Conservation (phyloP, 2,888 invertebrate species). For the Orthosia gothica region DNA sequence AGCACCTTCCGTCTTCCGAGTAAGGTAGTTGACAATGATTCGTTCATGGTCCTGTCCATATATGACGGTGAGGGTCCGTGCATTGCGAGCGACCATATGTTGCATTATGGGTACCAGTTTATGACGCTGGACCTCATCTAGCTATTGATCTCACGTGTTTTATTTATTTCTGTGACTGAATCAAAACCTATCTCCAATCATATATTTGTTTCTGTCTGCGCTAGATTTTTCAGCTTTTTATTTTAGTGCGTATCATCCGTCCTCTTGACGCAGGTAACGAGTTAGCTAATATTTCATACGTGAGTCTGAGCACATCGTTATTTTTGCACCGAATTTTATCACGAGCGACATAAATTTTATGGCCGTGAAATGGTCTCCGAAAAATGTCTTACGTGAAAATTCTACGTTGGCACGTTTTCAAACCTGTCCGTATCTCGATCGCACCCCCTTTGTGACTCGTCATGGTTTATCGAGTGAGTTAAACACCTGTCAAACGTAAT, state of each 20-base stretch:
- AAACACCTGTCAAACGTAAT: constrained; percentile 65
- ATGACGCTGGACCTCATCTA: constrained; percentile 5
- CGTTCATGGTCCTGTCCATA: constrained; percentile 50
- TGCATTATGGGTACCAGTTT: constrained; percentile 1
- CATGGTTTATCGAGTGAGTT: constrained; percentile 67
- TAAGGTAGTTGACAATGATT: constrained; percentile 10
- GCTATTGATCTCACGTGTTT: background rate
- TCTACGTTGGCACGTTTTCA: constrained; percentile 84
- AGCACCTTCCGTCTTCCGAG: background rate
- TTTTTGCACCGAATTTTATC: constrained; percentile 79
- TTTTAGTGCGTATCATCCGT: constrained; percentile 48
- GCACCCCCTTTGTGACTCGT: constrained; percentile 71
- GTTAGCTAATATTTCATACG: constrained; percentile 67
- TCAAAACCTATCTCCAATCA: constrained; percentile 6
- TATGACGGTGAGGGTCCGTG: constrained; percentile 36
- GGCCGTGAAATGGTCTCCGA: constrained; percentile 80
- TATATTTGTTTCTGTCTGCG: constrained; percentile 44
- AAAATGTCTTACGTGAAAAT: constrained; percentile 80
- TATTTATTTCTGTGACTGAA: background rate
- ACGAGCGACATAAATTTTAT: constrained; percentile 81
- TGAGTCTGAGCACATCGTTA: constrained; percentile 75
- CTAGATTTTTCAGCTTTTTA: constrained; percentile 37
- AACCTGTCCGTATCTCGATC: constrained; percentile 80
- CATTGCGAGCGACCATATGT: constrained; percentile 58
- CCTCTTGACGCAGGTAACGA: constrained; percentile 59